Conservation (phyloP, 2,113 vertebrate species). For the Ginglymostoma cirratum region DNA sequence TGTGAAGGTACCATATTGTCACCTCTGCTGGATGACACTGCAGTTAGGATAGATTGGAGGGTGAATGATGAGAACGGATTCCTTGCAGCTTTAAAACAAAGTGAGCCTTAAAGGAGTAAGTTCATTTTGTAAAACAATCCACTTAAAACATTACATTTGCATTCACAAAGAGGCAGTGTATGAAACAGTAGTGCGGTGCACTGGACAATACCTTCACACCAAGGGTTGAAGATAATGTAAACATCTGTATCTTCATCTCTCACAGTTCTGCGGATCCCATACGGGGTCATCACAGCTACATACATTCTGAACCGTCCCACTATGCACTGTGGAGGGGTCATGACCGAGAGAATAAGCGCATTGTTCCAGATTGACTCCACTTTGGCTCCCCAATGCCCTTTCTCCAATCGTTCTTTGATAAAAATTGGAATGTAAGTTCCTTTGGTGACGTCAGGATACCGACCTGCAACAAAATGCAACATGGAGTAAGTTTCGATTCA, state of each 20-base stretch:
- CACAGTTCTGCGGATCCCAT: slow-evolving; percentile 72
- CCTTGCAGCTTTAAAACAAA: background rate
- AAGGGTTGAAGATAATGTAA: slow-evolving; percentile 92
- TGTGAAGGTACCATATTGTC: background rate
- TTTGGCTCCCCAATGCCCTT: slow-evolving; percentile 67
- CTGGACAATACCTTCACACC: slow-evolving; percentile 67
- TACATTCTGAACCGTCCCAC: slow-evolving; percentile 83
- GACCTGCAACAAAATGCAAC: slow-evolving; percentile 52
- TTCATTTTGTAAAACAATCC: background rate
- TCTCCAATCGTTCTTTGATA: slow-evolving; percentile 55
- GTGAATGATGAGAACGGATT: background rate
- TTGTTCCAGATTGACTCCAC: slow-evolving; percentile 53
- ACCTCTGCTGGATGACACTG: background rate
- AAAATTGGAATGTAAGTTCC: slow-evolving; percentile 79
- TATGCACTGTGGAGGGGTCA: slow-evolving; percentile 68
- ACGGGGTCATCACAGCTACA: slow-evolving; percentile 73
- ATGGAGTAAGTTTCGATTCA: background rate
- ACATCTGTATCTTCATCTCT: slow-evolving; percentile 57
- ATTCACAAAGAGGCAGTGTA: background rate
- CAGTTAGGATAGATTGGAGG: background rate
- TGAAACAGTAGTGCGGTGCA: background rate
- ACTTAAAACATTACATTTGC: background rate
- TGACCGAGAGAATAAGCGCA: slow-evolving; percentile 66
- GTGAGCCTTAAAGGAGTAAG: background rate
- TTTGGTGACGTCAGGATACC: slow-evolving; percentile 78